Conservation (phyloP, 2,113 vertebrate genomes). For the Dasyurus viverrinus region DNA sequence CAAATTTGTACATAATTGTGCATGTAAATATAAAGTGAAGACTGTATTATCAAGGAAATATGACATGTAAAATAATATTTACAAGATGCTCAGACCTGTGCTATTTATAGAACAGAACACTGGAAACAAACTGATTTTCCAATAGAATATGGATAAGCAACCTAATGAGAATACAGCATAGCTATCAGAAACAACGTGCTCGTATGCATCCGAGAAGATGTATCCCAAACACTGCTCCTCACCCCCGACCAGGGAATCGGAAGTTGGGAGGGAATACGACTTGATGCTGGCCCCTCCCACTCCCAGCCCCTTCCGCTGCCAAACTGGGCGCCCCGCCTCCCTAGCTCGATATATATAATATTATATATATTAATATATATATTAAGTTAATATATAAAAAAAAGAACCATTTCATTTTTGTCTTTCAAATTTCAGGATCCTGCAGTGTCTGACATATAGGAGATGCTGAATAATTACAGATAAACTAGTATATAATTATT, state of each 20-base stretch:
- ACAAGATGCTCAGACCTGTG: neutral
- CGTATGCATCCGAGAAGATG: rapidly evolving
- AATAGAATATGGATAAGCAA: neutral
- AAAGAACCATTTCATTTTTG: neutral
- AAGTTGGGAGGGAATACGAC: neutral
- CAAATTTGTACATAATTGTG: no score
- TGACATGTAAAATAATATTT: neutral
- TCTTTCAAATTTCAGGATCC: neutral
- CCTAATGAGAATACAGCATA: neutral
- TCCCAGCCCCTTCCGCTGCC: neutral
- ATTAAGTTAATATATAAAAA: neutral
- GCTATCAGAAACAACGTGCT: neutral
- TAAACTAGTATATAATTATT: neutral
- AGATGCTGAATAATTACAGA: neutral
- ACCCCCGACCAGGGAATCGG: neutral
- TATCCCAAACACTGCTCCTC: rapidly evolving
- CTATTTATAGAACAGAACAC: neutral
- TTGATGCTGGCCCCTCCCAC: neutral
- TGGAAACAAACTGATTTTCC: neutral
- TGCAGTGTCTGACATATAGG: neutral
- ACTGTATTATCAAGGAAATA: no score
- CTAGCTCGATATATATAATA: no score
- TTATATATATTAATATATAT: no score
- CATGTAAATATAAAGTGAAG: no score
- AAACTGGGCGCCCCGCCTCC: no score